Evolutionary conservation across 1,140 invertebrate genomes (phyloP).

Genomic region (Micrasema minimum): DNA sequence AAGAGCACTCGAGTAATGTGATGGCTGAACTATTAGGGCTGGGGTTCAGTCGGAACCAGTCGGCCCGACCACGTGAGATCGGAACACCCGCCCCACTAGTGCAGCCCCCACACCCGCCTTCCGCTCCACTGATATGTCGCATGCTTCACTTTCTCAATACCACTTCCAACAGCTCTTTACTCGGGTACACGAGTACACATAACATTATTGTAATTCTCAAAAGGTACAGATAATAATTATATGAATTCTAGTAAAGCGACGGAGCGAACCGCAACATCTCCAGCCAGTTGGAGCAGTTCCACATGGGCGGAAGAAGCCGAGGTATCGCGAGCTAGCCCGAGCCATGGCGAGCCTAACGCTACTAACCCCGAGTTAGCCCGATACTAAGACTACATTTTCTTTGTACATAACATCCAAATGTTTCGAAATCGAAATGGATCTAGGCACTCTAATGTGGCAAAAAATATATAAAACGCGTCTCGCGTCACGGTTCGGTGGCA

Average conservation of each 20-base stretch:
- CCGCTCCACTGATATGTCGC: too few species aligned
- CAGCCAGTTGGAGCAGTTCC: not conserved
- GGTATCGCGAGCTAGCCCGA: not conserved
- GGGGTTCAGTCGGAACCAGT: conserved; percentile 18
- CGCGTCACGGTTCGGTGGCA: conserved; percentile 8
- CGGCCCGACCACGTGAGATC: conserved; percentile 45
- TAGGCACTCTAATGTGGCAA: conserved; percentile 64
- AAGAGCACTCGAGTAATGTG: conserved; percentile 5
- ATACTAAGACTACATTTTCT: conserved; percentile 56
- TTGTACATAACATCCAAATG: conserved; percentile 68
- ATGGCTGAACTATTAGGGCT: not conserved
- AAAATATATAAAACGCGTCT: conserved; percentile 42
- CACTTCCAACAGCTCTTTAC: conserved; percentile 42
- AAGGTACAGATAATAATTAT: not conserved
- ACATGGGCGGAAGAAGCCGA: not conserved
- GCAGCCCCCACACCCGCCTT: conserved; percentile 10
- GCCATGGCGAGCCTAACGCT: not conserved
- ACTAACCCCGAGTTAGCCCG: conserved; percentile 31
- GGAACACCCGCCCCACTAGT: conserved; percentile 35
- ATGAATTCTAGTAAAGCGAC: conserved; percentile 46
- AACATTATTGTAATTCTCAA: conserved; percentile 26
- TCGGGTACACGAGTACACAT: conserved; percentile 13
- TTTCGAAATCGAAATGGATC: conserved; percentile 66
- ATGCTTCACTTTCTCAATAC: conserved; percentile 21
- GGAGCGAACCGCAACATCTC: conserved; percentile 38